Base-by-base conservation (phyloP, 2,888 invertebrate species). In the Cheilosia vernalis region DNA sequence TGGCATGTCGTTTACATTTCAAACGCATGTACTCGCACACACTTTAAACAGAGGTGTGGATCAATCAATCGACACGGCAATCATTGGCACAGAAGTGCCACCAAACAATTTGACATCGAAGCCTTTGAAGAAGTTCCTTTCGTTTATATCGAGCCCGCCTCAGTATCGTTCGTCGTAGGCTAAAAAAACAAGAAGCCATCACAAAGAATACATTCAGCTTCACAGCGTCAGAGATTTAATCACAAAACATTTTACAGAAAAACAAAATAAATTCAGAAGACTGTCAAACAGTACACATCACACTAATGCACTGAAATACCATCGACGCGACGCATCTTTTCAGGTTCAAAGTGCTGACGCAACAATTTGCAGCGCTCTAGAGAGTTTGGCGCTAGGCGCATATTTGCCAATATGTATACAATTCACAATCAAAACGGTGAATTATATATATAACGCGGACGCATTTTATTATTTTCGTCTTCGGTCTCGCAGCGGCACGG, bases 321-420 rank as follows among this genome's bases (percentile, higher is more conserved):
- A 74, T 49, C 56, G 74, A 61, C 27, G 76, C 56, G 72, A 61
- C 37, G 76, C 56, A 67, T 77, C 85, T 66, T 84, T 85, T 85
- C 85, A 85, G 85, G 85, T 81, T 85, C 85, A 85, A 85, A 85
- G 85, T 85, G 85, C 81, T 85, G 85, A 85, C 81, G 85, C 81
- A 85, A 81, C 81, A 81, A 85, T 85, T 85, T 81, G 85, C 81
- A 76, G 72, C 81, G 85, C 67, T 77, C 81, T 85, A 85, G 85
- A 81, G 81, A 67, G 76, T 85, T 85, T 85, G 85, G 81, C 85
- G 81, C 85, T 85, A 85, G 76, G 33, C 81, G 70, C 76, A 81
- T 80, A 74, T 63, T 79, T 70, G 69, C 70, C 66, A 55, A 80
- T 70, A 60, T 66, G 60, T 27, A 37, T 49, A 51, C 58, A 47